These are phyloP conservation scores for Keiferia lycopersicella DNA, from an alignment of 2,888 invertebrate species.

Conservation along the genomic window DNA sequence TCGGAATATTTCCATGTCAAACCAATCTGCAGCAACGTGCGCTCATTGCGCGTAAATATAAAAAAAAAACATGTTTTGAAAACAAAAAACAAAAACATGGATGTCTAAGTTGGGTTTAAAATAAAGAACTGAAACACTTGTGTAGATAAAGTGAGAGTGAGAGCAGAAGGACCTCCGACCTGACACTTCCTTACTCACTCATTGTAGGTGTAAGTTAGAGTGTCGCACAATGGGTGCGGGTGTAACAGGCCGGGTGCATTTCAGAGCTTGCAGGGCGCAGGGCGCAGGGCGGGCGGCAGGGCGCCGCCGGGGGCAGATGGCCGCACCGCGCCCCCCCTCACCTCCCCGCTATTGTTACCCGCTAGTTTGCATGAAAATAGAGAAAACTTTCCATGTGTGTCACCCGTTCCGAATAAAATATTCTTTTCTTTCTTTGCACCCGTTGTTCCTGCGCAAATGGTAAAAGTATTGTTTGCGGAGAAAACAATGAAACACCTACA, in stretches of 20 bases:
- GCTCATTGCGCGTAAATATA: background rate
- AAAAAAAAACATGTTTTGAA: background rate
- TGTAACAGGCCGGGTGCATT: constrained; percentile 50
- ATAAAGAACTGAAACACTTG: background rate
- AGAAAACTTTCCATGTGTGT: constrained; percentile 72
- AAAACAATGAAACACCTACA: constrained; percentile 58
- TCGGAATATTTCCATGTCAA: background rate
- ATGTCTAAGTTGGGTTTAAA: background rate
- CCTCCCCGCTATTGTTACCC: constrained; percentile 65
- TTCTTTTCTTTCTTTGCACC: constrained; percentile 68
- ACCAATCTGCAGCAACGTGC: background rate
- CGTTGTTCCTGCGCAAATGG: constrained; percentile 64
- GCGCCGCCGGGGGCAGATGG: constrained; percentile 49
- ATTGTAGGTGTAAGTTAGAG: constrained; percentile 10
- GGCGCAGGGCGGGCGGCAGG: constrained; percentile 28
- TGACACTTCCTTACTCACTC: constrained; percentile 10
- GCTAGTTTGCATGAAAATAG: constrained; percentile 75
- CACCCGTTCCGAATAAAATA: constrained; percentile 72
- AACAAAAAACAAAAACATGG: no score
- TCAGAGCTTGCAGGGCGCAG: constrained; percentile 49
- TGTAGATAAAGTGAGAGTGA: background rate
- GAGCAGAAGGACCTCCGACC: constrained; percentile 5
- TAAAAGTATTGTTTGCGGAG: constrained; percentile 63
- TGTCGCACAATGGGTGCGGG: constrained; percentile 11
- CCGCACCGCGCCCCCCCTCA: constrained; percentile 52